Percentiles rank a stretch among this genome's conserved stretches.
These are phyloP conservation scores for Scaptomyza tumidula DNA, from an alignment of 2,888 invertebrate genomes.

Conservation along the genomic window DNA sequence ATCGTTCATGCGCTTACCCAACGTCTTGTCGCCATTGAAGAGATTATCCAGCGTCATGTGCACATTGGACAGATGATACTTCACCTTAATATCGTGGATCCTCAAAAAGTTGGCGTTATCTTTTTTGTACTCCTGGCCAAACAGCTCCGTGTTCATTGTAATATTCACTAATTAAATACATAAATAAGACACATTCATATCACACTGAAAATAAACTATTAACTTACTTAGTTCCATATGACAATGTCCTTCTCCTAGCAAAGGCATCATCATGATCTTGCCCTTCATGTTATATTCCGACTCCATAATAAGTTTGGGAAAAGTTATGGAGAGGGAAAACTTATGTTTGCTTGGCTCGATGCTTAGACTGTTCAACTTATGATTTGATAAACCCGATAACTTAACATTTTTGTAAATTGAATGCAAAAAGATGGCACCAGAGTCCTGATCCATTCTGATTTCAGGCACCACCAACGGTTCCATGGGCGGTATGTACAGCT, in stretches of 20 bases:
- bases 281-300: constrained; percentile 89
- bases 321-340: constrained; percentile 87
- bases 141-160: constrained; percentile 87
- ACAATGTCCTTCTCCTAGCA: constrained; percentile 88
- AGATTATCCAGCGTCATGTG: constrained; percentile 89
- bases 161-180: constrained; percentile 87
- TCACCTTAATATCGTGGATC: constrained; percentile 88
- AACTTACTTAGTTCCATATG: constrained; percentile 89
- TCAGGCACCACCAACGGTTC: constrained; percentile 89
- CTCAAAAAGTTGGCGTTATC: constrained; percentile 86
- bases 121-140: constrained; percentile 86
- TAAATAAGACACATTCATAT: background rate
- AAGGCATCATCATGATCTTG: constrained; percentile 90
- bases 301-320: constrained; percentile 88
- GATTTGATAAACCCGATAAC: constrained; percentile 88
- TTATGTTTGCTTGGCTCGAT: constrained; percentile 85
- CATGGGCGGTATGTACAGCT: constrained; percentile 88
- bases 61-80: constrained; percentile 88
- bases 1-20: constrained; percentile 90
- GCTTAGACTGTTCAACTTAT: constrained; percentile 87
- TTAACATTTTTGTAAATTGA: constrained; percentile 88
- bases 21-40: constrained; percentile 89
- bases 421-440: constrained; percentile 89
- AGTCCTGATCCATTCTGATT: constrained; percentile 88
- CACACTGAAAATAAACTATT: background rate